Percentiles rank a stretch among this genome's conserved stretches.
phyloP scores from a whole-genome alignment of 2,797 vertebrate species.

The Tachyglossus aculeatus region DNA sequence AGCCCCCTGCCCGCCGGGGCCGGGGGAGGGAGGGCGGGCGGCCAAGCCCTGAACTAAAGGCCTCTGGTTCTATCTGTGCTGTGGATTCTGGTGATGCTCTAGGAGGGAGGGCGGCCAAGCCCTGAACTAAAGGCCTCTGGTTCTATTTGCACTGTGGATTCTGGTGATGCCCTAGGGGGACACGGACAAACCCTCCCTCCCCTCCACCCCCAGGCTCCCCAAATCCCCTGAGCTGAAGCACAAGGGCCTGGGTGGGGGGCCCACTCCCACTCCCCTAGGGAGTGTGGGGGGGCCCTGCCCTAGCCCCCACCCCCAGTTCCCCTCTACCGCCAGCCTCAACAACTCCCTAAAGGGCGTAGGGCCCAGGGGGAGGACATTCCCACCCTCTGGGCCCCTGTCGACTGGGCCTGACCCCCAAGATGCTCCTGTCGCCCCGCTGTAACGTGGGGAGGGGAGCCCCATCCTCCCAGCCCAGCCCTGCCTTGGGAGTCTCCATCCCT shows the following conservation, averaged over 20 bases:
- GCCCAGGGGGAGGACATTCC: neutral
- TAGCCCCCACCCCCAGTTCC: neutral
- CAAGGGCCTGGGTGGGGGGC: too few relatives aligned
- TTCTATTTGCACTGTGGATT: neutral
- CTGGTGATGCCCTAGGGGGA: neutral
- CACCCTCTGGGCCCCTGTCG: neutral
- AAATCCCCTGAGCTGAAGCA: too few relatives aligned
- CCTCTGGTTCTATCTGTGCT: constrained; percentile 7
- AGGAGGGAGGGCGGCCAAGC: too few relatives aligned
- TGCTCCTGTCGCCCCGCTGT: neutral
- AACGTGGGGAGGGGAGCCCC: neutral
- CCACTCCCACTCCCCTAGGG: neutral
- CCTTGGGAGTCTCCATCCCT: neutral
- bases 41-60: constrained; percentile 49
- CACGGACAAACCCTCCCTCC: too few relatives aligned
- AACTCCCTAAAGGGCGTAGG: neutral
- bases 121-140: constrained; percentile 43
- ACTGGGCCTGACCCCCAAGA: neutral
- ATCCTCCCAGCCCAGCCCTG: neutral
- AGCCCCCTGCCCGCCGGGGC: neutral
- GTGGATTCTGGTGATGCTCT: neutral
- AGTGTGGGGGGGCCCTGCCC: constrained; percentile 21
- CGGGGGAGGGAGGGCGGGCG: too few relatives aligned
- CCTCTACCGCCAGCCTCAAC: neutral
- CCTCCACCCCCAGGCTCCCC: neutral